Conservation (phyloP, 2,888 invertebrate genomes). For the Antheraea yamamai region DNA sequence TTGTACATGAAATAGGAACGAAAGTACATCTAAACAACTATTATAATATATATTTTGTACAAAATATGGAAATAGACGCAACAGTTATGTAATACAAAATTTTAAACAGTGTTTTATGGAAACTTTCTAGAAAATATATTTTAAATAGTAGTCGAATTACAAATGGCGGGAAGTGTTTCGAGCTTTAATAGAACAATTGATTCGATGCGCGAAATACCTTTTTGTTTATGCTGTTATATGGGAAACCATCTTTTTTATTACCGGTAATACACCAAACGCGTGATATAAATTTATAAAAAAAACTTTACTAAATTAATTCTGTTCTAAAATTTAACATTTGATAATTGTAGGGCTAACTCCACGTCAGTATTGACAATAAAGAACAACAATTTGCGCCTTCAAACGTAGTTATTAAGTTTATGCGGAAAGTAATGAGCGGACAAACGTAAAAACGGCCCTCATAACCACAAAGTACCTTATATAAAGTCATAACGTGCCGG, state of each 20-base stretch:
- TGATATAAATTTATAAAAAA: too few species aligned
- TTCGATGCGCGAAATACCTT: neutral
- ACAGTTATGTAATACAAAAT: neutral
- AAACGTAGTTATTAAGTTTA: too few species aligned
- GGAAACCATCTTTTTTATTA: neutral
- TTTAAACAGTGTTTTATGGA: neutral
- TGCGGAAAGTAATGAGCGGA: too few species aligned
- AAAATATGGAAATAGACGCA: neutral
- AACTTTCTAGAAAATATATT: neutral
- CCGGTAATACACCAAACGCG: too few species aligned
- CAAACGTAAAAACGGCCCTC: too few species aligned
- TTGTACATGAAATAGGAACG: conserved; percentile 23
- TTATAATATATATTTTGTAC: neutral
- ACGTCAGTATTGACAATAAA: too few species aligned
- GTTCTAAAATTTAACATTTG: too few species aligned
- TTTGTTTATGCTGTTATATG: neutral
- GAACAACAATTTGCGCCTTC: too few species aligned
- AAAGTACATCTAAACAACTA: neutral
- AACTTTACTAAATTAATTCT: too few species aligned
- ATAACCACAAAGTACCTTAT: too few species aligned
- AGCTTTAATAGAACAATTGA: neutral
- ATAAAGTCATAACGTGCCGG: too few species aligned
- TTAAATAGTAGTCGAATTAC: neutral
- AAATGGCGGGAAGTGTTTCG: neutral
- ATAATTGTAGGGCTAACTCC: too few species aligned